Evolutionary conservation across 2,113 vertebrate species (phyloP).

Genomic region (Holacanthus passer): DNA sequence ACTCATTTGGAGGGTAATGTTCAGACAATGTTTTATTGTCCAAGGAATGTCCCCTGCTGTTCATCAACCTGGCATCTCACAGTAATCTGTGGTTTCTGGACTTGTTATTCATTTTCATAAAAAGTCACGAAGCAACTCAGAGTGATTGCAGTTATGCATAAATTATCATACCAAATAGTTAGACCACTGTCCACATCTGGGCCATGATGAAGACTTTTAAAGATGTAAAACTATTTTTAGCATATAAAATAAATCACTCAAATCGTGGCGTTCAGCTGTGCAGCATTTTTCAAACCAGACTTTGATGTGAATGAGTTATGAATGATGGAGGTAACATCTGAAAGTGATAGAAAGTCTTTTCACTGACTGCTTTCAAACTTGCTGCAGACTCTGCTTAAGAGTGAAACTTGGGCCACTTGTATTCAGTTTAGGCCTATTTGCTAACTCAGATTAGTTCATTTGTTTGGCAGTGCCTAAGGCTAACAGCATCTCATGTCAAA

Average conservation of each 20-base stretch:
- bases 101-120: conserved; percentile 8
- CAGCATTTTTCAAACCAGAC: conserved; percentile 13
- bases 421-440: background rate
- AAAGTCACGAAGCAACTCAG: background rate
- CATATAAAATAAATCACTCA: background rate
- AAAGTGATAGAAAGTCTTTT: conserved; percentile 33
- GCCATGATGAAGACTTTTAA: background rate
- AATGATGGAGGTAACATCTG: conserved; percentile 31
- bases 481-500: background rate
- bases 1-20: conserved; percentile 3
- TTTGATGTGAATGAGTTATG: conserved; percentile 52
- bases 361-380: background rate
- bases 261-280: background rate
- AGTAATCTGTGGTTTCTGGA: conserved; percentile 9
- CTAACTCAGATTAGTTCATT: background rate
- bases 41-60: background rate
- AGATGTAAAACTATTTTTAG: conserved; percentile 24
- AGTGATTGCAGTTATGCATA: conserved; percentile 30
- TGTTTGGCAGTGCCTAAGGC: background rate
- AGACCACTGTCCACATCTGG: conserved; percentile 22
- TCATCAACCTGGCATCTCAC: conserved; percentile 1
- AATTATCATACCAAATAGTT: conserved; percentile 17
- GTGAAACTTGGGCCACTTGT: background rate
- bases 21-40: conserved; percentile 19
- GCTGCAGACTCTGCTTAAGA: background rate